Percentiles rank a stretch among this genome's conserved stretches.
These are phyloP conservation scores for Thaumatotibia leucotreta DNA, from an alignment of 1,140 invertebrate genomes.

Conservation along the genomic window DNA sequence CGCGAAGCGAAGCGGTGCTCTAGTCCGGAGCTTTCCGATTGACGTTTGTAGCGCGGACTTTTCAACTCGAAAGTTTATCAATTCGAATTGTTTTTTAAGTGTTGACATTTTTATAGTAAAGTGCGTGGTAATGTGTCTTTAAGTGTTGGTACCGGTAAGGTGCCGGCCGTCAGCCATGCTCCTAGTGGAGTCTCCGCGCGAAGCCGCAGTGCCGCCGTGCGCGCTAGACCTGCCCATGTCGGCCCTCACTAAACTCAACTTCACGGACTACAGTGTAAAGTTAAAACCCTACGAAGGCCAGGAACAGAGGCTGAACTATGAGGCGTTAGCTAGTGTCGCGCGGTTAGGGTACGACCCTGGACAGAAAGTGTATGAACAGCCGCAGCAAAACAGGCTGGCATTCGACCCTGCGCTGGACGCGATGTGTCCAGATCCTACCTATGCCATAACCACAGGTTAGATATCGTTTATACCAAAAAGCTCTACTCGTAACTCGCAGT, in stretches of 20 bases:
- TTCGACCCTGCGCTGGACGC: constrained; percentile 55
- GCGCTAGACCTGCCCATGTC: constrained; percentile 67
- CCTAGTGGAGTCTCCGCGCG: constrained; percentile 68
- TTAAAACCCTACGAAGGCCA: constrained; percentile 46
- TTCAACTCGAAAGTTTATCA: neutral
- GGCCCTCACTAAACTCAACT: constrained; percentile 61
- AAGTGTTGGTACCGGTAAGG: constrained; percentile 33
- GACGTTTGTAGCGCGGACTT: constrained; percentile 4
- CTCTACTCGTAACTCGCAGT: too few relatives aligned
- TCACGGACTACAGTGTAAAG: constrained; percentile 70
- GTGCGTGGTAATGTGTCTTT: constrained; percentile 40
- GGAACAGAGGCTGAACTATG: constrained; percentile 52
- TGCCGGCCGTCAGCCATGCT: constrained; percentile 57
- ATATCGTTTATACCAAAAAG: constrained; percentile 13
- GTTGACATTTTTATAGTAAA: constrained; percentile 10
- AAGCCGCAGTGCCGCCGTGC: constrained; percentile 71
- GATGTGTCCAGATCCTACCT: constrained; percentile 52
- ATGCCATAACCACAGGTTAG: constrained; percentile 56
- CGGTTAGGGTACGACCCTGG: constrained; percentile 58
- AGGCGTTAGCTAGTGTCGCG: constrained; percentile 48
- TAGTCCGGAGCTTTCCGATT: constrained; percentile 24
- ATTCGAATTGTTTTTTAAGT: constrained; percentile 16
- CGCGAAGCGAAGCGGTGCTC: constrained; percentile 49
- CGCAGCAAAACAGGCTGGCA: constrained; percentile 36
- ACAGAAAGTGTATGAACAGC: constrained; percentile 56